phyloP scores from a whole-genome alignment of 53 echinoderm and acorn worm species.

The Henricia sp. region DNA sequence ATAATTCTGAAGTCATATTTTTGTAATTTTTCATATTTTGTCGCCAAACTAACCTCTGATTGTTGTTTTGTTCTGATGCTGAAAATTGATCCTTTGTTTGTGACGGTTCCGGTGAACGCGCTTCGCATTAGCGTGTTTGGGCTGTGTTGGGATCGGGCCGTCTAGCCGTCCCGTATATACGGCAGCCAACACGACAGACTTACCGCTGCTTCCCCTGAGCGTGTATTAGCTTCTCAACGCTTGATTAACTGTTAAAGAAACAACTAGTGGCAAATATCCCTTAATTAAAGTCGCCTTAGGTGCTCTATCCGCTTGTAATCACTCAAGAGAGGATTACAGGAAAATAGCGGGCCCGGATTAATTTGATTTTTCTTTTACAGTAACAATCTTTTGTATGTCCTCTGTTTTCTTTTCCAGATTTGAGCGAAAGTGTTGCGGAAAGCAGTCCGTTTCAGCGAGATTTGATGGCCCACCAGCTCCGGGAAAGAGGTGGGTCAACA shows the following conservation, averaged over 20 bases:
- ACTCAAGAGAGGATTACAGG: slow-evolving; percentile 28
- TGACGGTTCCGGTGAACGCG: background rate
- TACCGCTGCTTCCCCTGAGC: background rate
- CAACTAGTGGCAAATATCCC: slow-evolving; percentile 58
- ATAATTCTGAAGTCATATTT: background rate
- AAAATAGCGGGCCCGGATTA: slow-evolving; percentile 21
- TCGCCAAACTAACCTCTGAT: background rate
- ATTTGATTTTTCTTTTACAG: background rate
- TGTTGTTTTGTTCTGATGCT: background rate
- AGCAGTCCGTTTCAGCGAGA: too few species aligned
- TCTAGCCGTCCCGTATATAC: background rate
- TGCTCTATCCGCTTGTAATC: slow-evolving; percentile 43
- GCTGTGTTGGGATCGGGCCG: background rate
- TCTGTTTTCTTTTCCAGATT: slow-evolving; percentile 9
- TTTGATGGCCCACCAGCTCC: too few species aligned
- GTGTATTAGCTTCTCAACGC: slow-evolving; percentile 21
- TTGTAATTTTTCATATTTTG: background rate
- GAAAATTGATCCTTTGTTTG: slow-evolving; percentile 28
- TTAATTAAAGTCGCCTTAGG: slow-evolving; percentile 53
- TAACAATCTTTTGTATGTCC: slow-evolving; percentile 22
- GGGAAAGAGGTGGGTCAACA: too few species aligned
- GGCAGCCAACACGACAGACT: slow-evolving; percentile 12
- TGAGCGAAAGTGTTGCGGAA: slow-evolving; percentile 24
- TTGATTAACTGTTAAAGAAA: slow-evolving; percentile 59
- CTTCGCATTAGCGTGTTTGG: background rate